Evolutionary conservation across 2,113 vertebrate species (phyloP).

Genomic region (Gambusia holbrooki): DNA sequence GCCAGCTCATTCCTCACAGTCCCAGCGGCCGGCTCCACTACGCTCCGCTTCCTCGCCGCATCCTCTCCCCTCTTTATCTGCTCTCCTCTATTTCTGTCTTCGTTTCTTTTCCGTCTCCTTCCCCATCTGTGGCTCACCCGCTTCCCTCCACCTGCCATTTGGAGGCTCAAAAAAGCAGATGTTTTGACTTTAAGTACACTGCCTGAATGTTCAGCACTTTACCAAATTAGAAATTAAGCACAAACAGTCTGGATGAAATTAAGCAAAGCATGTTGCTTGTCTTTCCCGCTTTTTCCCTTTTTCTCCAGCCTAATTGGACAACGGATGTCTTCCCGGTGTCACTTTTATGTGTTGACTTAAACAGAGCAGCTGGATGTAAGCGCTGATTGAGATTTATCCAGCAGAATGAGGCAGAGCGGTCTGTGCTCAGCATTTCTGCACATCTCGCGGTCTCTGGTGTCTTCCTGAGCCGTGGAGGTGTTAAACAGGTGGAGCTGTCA

Average conservation of each 20-base stretch:
- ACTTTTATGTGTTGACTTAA: neutral
- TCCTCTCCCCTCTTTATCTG: conserved; percentile 62
- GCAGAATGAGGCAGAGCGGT: conserved; percentile 1
- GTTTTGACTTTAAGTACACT: conserved; percentile 31
- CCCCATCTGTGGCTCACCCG: conserved; percentile 40
- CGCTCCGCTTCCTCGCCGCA: conserved; percentile 64
- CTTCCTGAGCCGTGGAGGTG: conserved; percentile 27
- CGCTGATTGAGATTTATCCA: neutral
- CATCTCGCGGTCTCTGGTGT: conserved; percentile 7
- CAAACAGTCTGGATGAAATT: conserved; percentile 13
- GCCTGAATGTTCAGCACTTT: conserved; percentile 13
- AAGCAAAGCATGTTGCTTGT: neutral
- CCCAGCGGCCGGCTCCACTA: conserved; percentile 69
- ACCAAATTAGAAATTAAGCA: conserved; percentile 24
- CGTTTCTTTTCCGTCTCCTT: conserved; percentile 41
- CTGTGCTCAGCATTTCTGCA: neutral
- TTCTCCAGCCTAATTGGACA: conserved; percentile 15
- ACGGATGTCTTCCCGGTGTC: neutral
- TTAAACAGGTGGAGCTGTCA: conserved; percentile 43
- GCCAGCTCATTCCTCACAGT: conserved; percentile 74
- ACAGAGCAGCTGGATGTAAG: conserved; percentile 10
- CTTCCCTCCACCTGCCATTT: conserved; percentile 49
- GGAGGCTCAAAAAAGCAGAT: conserved; percentile 52
- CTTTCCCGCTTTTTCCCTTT: conserved; percentile 7
- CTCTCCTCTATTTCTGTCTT: conserved; percentile 62